These are phyloP conservation scores for Zosterops pallidus DNA, from an alignment of 2,113 vertebrate genomes.

Conservation along the genomic window DNA sequence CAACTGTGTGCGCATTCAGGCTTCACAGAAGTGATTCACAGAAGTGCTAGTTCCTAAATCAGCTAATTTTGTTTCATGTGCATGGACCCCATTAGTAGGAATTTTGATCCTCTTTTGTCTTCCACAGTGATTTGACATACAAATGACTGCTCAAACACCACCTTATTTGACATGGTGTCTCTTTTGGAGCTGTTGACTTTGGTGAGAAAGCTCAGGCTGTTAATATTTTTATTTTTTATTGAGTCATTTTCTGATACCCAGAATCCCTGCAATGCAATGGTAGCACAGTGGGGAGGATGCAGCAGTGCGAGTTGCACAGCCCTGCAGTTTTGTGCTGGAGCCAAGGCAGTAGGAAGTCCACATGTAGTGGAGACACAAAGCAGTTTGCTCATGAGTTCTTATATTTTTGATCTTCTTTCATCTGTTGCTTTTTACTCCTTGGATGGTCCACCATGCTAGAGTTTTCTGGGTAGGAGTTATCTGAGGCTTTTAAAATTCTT, in stretches of 20 bases:
- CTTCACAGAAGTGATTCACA: background rate
- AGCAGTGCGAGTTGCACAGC: background rate
- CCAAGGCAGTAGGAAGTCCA: background rate
- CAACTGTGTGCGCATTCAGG: background rate
- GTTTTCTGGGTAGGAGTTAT: background rate
- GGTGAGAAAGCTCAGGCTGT: background rate
- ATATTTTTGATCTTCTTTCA: background rate
- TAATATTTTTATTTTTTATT: background rate
- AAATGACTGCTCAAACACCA: fast-evolving
- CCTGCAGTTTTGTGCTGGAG: background rate
- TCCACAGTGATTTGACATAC: background rate
- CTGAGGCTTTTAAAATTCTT: background rate
- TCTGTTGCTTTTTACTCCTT: background rate
- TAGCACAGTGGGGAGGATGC: background rate
- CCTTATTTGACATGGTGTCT: fast-evolving
- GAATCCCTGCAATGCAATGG: background rate
- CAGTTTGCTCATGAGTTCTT: background rate
- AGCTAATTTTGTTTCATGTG: background rate
- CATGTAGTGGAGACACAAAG: background rate
- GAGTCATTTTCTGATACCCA: background rate
- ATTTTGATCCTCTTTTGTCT: background rate
- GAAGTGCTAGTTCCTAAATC: background rate
- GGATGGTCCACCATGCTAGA: background rate
- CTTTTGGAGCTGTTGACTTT: background rate
- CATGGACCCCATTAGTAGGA: background rate